phyloP scores from a whole-genome alignment of 2,888 invertebrate species.

The Epinotia bilunana region DNA sequence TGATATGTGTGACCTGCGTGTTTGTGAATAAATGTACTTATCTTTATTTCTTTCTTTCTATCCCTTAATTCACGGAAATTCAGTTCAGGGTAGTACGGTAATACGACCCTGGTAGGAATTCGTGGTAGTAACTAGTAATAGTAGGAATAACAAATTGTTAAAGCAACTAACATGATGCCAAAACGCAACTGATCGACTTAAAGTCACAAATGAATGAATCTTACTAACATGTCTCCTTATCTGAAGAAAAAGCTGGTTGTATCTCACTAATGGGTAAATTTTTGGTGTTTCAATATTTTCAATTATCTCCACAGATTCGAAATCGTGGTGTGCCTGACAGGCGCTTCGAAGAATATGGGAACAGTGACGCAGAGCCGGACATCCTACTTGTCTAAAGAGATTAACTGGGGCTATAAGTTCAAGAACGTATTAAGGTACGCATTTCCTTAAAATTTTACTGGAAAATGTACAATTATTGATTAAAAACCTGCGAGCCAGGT shows the following conservation, averaged over 20 bases:
- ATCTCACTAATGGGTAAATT: neutral
- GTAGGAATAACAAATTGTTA: too few relatives aligned
- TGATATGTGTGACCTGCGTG: too few relatives aligned
- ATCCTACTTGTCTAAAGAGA: constrained; percentile 91
- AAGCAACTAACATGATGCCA: constrained; percentile 8
- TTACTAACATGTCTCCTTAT: constrained; percentile 26
- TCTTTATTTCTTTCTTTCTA: too few relatives aligned
- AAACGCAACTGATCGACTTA: constrained; percentile 17
- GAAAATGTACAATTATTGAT: too few relatives aligned
- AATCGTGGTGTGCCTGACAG: constrained; percentile 92
- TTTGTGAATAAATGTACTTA: too few relatives aligned
- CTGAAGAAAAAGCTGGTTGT: neutral
- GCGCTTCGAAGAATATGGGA: constrained; percentile 91
- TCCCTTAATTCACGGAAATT: too few relatives aligned
- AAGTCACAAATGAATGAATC: constrained; percentile 23
- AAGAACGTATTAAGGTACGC: constrained; percentile 86
- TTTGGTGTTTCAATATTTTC: neutral
- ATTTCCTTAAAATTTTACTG: constrained; percentile 44
- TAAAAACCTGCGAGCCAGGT: too few relatives aligned
- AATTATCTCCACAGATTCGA: constrained; percentile 85
- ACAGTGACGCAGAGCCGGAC: constrained; percentile 89
- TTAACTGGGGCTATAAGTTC: constrained; percentile 93
- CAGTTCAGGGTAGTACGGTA: too few relatives aligned
- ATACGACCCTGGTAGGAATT: too few relatives aligned
- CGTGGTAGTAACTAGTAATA: too few relatives aligned